These are phyloP conservation scores for Bubo bubo DNA, from an alignment of 2,113 vertebrate species.

Conservation along the genomic window DNA sequence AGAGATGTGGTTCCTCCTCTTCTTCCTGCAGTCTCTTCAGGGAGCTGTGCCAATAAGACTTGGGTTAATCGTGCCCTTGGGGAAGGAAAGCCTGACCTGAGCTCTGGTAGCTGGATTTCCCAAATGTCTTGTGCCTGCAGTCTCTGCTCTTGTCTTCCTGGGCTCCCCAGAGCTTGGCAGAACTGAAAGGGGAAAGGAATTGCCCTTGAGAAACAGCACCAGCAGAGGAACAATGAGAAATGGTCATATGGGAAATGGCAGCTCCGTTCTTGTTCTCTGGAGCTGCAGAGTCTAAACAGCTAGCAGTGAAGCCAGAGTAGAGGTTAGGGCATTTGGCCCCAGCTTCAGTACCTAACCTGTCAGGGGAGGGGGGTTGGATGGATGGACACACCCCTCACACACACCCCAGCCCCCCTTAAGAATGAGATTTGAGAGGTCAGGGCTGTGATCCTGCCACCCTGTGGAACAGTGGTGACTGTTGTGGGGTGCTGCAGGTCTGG, in stretches of 20 bases:
- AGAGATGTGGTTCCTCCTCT: not conserved
- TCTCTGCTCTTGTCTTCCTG: not conserved
- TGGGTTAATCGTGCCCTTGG: not conserved
- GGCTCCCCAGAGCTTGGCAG: not conserved
- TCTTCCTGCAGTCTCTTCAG: not conserved
- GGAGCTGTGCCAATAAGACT: not conserved
- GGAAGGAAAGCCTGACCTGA: not conserved
- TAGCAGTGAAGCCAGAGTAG: not conserved
- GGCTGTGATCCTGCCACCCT: not conserved
- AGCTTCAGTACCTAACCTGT: not conserved
- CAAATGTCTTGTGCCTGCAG: not conserved
- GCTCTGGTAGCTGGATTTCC: not conserved
- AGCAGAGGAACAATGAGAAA: not conserved
- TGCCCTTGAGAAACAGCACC: not conserved
- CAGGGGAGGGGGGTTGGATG: not conserved
- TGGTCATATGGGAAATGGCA: not conserved
- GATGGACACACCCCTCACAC: too few species aligned
- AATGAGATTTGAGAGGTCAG: not conserved
- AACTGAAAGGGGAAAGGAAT: not conserved
- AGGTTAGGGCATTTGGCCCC: too few species aligned
- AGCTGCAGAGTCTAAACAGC: not conserved
- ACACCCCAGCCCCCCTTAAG: too few species aligned
- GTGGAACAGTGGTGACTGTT: accelerated
- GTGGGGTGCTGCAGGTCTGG: not conserved
- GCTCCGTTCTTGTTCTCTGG: not conserved